Evolutionary conservation across 2,113 vertebrate genomes (phyloP), one percentile per base, ranked within the genome.

Genomic region (Casuarius casuarius): DNA sequence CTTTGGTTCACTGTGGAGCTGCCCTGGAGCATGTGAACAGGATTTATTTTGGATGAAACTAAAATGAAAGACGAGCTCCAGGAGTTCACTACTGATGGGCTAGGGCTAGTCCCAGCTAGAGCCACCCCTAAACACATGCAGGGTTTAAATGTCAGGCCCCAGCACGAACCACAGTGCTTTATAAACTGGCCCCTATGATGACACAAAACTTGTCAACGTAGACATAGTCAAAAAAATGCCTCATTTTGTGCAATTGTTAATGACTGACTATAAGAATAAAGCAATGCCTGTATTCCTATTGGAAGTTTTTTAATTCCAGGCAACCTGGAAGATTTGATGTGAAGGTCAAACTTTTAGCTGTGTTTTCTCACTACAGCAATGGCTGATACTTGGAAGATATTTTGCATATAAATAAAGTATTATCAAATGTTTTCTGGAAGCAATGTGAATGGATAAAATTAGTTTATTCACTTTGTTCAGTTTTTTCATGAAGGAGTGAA

Each of bases 101-200:
- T 33, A 15, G 5, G 7, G 13, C 3, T 65, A 26, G 4, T 56
- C 26, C 23, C 40, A n/a, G 4, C 11, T 35, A 33, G n/a, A 46
- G 7, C 28, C 44, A 72, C 2, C 3, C 7, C 33, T 67, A 71
- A 70, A 29, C 11, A 48, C 6, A 51, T 56, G 3, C 4, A 51
- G 8, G 49, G 5, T 56, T 56, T 3, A 29, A n/a, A 61, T 70
- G 59, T 8, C 8, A 7, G 2, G 12, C n/a, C 14, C 22, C 54
- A 29, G 44, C 20, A 73, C 21, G 66, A 79, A 28, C 2, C 58
- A 7, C 23, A 66, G 66, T 12, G 6, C 10, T 68, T 84, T 65
- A 68, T 19, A 61, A 35, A 28, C 26, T 35, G 29, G 8, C 5
- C 23, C 3, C 0, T 7, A 8, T 18, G 25, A 23, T 28, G 70